phyloP scores from a whole-genome alignment of 2,888 invertebrate species.

The Craniophora ligustri region DNA sequence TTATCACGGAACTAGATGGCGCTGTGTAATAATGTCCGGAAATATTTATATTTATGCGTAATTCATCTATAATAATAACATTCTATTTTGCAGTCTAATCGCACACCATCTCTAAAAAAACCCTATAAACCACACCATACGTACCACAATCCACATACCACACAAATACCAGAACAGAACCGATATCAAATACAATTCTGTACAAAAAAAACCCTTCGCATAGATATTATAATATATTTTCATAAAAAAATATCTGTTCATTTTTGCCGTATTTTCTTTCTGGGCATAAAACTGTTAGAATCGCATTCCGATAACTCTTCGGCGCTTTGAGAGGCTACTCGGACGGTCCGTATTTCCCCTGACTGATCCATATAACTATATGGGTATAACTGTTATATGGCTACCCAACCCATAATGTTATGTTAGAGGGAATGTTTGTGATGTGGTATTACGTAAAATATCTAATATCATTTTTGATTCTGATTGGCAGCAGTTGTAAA shows the following conservation, averaged over 20 bases:
- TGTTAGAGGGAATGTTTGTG: constrained; percentile 3
- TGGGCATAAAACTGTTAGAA: constrained; percentile 41
- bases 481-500: too few relatives aligned
- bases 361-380: constrained; percentile 16
- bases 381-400: too few relatives aligned
- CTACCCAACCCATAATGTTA: neutral
- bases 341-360: constrained; percentile 16
- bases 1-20: too few relatives aligned
- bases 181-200: constrained; percentile 23
- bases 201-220: constrained; percentile 38
- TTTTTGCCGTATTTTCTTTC: constrained; percentile 36
- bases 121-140: too few relatives aligned
- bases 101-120: too few relatives aligned
- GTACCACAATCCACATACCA: too few relatives aligned
- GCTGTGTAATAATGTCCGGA: too few relatives aligned
- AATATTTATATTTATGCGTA: too few relatives aligned
- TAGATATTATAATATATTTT: constrained; percentile 42
- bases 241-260: constrained; percentile 34
- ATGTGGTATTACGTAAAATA: neutral
- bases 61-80: too few relatives aligned
- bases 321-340: constrained; percentile 32
- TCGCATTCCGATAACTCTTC: constrained; percentile 40
- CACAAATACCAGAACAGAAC: constrained; percentile 15
- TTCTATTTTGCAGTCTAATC: too few relatives aligned
- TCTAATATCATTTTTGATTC: too few relatives aligned